These are phyloP conservation scores for Bufo bufo DNA, from an alignment of 2,113 vertebrate genomes.

Conservation along the genomic window DNA sequence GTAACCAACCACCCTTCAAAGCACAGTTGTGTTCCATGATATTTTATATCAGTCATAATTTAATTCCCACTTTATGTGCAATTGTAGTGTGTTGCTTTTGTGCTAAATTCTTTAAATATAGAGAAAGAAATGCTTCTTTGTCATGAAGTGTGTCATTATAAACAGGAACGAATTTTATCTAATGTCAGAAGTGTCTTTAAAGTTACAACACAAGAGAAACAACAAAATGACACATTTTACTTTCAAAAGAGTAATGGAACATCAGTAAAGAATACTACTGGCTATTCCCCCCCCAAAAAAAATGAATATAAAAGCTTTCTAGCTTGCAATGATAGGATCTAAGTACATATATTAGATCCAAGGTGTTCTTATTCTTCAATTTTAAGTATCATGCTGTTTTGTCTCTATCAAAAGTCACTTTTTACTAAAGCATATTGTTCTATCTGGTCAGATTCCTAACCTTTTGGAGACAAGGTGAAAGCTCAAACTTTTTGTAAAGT, in stretches of 20 bases:
- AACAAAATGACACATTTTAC: conserved; percentile 57
- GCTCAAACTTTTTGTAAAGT: conserved; percentile 73
- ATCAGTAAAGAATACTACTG: conserved; percentile 58
- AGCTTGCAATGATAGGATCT: conserved; percentile 62
- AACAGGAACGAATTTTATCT: conserved; percentile 42
- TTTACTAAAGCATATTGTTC: conserved; percentile 64
- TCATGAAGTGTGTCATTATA: conserved; percentile 50
- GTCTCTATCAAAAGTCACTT: conserved; percentile 59
- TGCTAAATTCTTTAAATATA: conserved; percentile 40
- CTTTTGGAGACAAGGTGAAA: conserved; percentile 73
- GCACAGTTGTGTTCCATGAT: conserved; percentile 31
- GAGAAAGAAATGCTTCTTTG: conserved; percentile 13
- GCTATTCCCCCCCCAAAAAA: conserved; percentile 61
- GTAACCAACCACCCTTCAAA: not conserved
- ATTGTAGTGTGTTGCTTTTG: conserved; percentile 26
- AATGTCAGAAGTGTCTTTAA: conserved; percentile 52
- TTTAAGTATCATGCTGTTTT: conserved; percentile 57
- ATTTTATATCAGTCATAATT: conserved; percentile 41
- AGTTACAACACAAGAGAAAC: conserved; percentile 47
- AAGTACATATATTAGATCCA: conserved; percentile 61
- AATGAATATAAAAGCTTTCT: conserved; percentile 59
- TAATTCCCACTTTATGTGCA: conserved; percentile 7
- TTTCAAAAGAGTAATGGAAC: conserved; percentile 54
- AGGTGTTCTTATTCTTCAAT: conserved; percentile 60
- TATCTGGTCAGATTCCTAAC: conserved; percentile 68